phyloP scores from a whole-genome alignment of 2,113 vertebrate genomes.

The Noturus placidus region DNA sequence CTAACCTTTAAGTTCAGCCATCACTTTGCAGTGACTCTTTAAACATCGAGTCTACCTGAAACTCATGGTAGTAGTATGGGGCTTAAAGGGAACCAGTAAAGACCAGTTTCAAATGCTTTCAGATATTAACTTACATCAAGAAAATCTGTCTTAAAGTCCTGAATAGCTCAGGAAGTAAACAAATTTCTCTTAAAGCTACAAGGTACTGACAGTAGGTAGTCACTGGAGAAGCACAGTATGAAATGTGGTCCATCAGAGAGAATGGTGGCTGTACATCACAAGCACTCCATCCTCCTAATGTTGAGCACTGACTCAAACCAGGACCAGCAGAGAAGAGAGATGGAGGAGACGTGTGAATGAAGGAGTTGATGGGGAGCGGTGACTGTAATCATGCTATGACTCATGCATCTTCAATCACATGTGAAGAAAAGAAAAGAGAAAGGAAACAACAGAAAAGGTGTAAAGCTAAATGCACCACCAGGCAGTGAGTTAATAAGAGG shows the following conservation, averaged over 20 bases:
- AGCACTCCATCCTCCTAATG: slow-evolving; percentile 37
- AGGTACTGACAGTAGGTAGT: not conserved
- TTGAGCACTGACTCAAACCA: slow-evolving; percentile 42
- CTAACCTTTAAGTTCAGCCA: not conserved
- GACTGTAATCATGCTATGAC: slow-evolving; percentile 63
- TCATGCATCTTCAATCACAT: slow-evolving; percentile 59
- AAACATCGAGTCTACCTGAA: not conserved
- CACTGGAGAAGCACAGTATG: not conserved
- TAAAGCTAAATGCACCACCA: not conserved
- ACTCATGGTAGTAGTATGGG: not conserved
- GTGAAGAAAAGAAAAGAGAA: slow-evolving; percentile 6
- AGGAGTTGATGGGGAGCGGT: slow-evolving; percentile 18
- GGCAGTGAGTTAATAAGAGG: not conserved
- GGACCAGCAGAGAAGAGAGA: slow-evolving; percentile 53
- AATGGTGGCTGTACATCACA: not conserved
- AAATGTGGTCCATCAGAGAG: not conserved
- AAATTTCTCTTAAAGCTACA: not conserved
- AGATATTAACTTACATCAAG: not conserved
- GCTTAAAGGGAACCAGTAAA: not conserved
- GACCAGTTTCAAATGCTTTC: not conserved
- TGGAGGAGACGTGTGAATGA: slow-evolving; percentile 36
- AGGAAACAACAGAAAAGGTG: not conserved
- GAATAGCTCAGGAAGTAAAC: not conserved
- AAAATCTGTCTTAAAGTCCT: not conserved
- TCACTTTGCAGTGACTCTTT: not conserved